Evolutionary conservation across 2,888 invertebrate genomes (phyloP).

Genomic region (Synanthedon vespiformis): DNA sequence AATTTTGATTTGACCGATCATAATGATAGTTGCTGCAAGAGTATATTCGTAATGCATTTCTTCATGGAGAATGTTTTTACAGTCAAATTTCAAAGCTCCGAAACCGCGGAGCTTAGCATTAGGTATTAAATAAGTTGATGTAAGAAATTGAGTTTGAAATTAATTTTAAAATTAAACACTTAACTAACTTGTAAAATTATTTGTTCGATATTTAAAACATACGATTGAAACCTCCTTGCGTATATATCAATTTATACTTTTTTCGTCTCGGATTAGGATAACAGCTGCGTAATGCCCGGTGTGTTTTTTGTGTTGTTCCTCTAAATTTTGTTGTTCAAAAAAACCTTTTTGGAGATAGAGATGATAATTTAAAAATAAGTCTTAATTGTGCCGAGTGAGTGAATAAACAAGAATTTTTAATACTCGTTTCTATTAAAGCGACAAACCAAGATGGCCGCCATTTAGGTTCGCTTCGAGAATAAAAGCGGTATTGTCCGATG

Average conservation of each 20-base stretch:
- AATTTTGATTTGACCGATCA: too few relatives aligned
- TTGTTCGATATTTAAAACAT: background rate
- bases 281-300: conserved; percentile 9
- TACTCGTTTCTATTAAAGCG: conserved; percentile 15
- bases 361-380: background rate
- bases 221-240: background rate
- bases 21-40: too few relatives aligned
- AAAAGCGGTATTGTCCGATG: conserved; percentile 33
- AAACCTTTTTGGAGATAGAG: background rate
- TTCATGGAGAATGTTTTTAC: too few relatives aligned
- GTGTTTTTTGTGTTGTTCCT: conserved; percentile 9
- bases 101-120: too few relatives aligned
- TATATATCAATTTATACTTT: background rate
- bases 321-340: background rate
- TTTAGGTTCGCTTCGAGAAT: conserved; percentile 22
- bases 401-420: background rate
- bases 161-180: background rate
- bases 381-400: background rate
- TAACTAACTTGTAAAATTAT: background rate
- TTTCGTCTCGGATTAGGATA: conserved; percentile 9
- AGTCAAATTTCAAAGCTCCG: too few relatives aligned
- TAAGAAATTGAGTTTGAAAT: too few relatives aligned
- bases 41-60: too few relatives aligned
- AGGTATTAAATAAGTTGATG: too few relatives aligned
- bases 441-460: conserved; percentile 23